Evolutionary conservation across 2,888 invertebrate species (phyloP).

Genomic region (Trisateles emortualis): DNA sequence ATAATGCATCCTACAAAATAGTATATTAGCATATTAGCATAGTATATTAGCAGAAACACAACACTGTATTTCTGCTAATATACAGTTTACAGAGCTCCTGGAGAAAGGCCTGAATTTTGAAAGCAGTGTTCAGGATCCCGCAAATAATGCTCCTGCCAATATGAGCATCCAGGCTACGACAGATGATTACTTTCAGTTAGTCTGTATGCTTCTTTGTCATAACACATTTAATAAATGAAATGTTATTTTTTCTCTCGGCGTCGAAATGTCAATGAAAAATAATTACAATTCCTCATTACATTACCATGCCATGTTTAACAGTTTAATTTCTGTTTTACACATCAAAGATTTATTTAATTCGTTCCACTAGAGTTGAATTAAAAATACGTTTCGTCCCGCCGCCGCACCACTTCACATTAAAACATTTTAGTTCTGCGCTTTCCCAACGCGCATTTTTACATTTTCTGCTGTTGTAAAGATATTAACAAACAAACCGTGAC

Average conservation of each 20-base stretch:
- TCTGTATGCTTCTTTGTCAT: no score
- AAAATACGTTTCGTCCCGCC: conserved; percentile 61
- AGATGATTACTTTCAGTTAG: no score
- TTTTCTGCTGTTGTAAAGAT: conserved; percentile 53
- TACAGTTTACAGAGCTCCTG: no score
- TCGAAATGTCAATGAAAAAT: conserved; percentile 2
- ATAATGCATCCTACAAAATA: no score
- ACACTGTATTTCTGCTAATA: no score
- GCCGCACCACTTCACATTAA: conserved; percentile 49
- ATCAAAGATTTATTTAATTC: conserved; percentile 61
- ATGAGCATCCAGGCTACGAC: no score
- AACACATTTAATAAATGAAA: background rate
- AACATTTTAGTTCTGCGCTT: conserved; percentile 67
- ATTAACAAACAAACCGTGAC: conserved; percentile 56
- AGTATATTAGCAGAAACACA: no score
- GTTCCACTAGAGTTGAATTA: conserved; percentile 55
- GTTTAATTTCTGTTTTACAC: conserved; percentile 42
- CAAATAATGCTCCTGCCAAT: no score
- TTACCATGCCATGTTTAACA: conserved; percentile 28
- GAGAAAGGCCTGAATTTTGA: no score
- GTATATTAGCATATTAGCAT: no score
- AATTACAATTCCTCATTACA: conserved; percentile 30
- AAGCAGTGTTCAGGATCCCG: no score
- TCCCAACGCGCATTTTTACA: conserved; percentile 52
- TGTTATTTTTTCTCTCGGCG: background rate